Evolutionary conservation across 2,888 invertebrate genomes (phyloP).

Genomic region (Papilio elwesi): DNA sequence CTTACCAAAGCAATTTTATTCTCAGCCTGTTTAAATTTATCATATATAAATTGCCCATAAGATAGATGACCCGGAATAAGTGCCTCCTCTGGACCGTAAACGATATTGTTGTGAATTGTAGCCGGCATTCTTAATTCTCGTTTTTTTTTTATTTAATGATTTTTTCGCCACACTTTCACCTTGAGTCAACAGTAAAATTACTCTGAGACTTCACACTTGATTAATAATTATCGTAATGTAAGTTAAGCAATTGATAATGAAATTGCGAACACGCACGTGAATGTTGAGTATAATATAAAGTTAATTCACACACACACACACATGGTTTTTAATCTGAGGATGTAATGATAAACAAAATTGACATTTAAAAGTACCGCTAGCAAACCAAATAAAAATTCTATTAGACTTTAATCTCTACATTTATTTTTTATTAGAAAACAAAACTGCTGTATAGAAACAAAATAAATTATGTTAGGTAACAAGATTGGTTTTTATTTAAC

Average conservation of each 20-base stretch:
- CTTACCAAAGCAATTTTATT: slow-evolving; percentile 78
- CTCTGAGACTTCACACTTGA: slow-evolving; percentile 12
- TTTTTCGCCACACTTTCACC: background rate
- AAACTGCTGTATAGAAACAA: too few species aligned
- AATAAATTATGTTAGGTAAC: too few species aligned
- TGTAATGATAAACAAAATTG: too few species aligned
- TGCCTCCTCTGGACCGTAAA: slow-evolving; percentile 73
- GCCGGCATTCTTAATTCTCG: slow-evolving; percentile 52
- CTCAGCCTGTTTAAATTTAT: slow-evolving; percentile 80
- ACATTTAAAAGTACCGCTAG: too few species aligned
- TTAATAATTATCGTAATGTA: slow-evolving; percentile 3
- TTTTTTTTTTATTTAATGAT: background rate
- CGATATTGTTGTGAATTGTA: slow-evolving; percentile 69
- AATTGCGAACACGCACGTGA: background rate
- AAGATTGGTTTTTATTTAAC: too few species aligned
- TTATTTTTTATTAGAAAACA: too few species aligned
- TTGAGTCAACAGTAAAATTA: slow-evolving; percentile 1
- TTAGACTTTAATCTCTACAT: too few species aligned
- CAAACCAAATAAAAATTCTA: too few species aligned
- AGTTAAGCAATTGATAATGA: slow-evolving; percentile 19
- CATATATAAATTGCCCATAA: slow-evolving; percentile 81
- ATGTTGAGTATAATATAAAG: background rate
- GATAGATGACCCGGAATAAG: slow-evolving; percentile 77
- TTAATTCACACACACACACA: too few species aligned
- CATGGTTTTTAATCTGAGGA: too few species aligned